These are phyloP conservation scores for Lithosia quadra DNA, from an alignment of 2,888 invertebrate species.

Conservation along the genomic window DNA sequence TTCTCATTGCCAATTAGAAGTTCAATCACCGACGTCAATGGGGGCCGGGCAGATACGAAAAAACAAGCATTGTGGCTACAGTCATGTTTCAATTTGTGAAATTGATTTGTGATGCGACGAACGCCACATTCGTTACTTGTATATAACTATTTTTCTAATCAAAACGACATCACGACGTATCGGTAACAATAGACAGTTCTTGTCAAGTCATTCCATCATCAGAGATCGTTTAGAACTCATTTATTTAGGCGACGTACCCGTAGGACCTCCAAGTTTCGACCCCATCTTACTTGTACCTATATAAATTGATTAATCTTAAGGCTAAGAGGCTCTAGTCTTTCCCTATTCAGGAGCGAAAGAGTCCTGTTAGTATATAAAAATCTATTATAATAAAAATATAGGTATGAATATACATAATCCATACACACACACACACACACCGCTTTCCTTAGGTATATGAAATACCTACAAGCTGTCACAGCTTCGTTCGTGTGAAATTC, in stretches of 20 bases:
- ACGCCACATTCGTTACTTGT: slow-evolving; percentile 53
- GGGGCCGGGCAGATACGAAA: slow-evolving; percentile 58
- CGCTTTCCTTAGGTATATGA: too few relatives aligned
- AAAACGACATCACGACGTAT: slow-evolving; percentile 61
- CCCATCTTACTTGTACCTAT: too few relatives aligned
- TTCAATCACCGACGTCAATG: slow-evolving; percentile 76
- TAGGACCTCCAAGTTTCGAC: too few relatives aligned
- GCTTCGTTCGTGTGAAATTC: too few relatives aligned
- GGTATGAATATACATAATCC: too few relatives aligned
- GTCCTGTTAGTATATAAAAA: too few relatives aligned
- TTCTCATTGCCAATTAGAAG: slow-evolving; percentile 77
- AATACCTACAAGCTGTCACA: too few relatives aligned
- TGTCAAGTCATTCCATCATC: slow-evolving; percentile 55
- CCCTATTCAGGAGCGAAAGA: background rate
- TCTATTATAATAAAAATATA: too few relatives aligned
- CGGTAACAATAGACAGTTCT: slow-evolving; percentile 54
- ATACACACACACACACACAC: too few relatives aligned
- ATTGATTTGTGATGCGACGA: slow-evolving; percentile 75
- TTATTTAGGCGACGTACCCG: too few relatives aligned
- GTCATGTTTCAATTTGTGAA: slow-evolving; percentile 79
- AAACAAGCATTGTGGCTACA: slow-evolving; percentile 62
- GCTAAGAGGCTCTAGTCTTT: background rate
- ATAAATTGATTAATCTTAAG: slow-evolving; percentile 27
- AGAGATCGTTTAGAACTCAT: slow-evolving; percentile 50
- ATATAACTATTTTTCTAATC: slow-evolving; percentile 59